Evolutionary conservation across 2,888 invertebrate species (phyloP).

Genomic region (Synergus umbraculus): DNA sequence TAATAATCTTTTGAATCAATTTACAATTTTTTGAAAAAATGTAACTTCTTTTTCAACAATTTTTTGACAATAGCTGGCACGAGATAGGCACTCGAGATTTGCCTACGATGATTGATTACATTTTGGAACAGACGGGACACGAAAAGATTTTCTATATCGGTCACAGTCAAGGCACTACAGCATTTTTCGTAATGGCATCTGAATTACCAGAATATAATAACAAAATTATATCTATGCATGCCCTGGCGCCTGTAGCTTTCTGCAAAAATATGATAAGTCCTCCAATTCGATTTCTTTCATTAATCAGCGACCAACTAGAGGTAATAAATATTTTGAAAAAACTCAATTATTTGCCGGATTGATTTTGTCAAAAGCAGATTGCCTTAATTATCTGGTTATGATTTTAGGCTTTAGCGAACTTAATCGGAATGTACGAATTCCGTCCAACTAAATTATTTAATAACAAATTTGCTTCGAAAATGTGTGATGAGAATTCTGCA

Average conservation of each 20-base stretch:
- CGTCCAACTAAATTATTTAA: conserved; percentile 78
- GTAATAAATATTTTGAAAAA: conserved; percentile 51
- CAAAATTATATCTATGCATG: conserved; percentile 82
- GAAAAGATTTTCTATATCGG: conserved; percentile 80
- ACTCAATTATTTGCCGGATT: background rate
- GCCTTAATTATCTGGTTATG: background rate
- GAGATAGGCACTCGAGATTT: conserved; percentile 82
- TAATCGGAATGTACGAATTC: conserved; percentile 79
- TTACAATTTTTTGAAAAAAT: background rate
- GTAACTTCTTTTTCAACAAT: background rate
- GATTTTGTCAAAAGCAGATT: too few species aligned
- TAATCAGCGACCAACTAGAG: conserved; percentile 68
- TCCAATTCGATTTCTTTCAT: conserved; percentile 77
- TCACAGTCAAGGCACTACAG: conserved; percentile 81
- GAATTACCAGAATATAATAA: conserved; percentile 76
- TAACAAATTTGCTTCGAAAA: conserved; percentile 75
- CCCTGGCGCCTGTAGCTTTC: conserved; percentile 85
- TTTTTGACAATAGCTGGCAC: conserved; percentile 80
- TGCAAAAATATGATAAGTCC: conserved; percentile 80
- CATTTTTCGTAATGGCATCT: conserved; percentile 75
- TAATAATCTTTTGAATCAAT: background rate
- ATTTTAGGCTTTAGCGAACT: conserved; percentile 49
- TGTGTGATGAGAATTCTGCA: conserved; percentile 80
- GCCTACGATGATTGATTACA: conserved; percentile 81
- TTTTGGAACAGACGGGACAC: conserved; percentile 77